These are phyloP conservation scores for Euschistus heros DNA, from an alignment of 1,140 invertebrate genomes.

Conservation along the genomic window DNA sequence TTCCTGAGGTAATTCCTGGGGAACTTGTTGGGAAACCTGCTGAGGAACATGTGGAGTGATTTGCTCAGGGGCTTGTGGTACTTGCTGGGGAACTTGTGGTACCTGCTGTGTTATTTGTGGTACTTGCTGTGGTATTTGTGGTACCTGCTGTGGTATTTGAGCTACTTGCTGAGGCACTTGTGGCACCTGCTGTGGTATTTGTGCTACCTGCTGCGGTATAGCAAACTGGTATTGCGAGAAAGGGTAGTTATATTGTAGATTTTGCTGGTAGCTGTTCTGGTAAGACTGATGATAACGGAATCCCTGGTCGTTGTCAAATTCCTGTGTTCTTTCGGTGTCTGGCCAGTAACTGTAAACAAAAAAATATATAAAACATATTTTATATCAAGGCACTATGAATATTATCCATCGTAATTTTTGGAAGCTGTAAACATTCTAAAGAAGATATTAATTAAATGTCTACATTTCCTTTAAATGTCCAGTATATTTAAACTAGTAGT, in stretches of 20 bases:
- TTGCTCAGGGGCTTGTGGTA: not conserved
- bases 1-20: not conserved
- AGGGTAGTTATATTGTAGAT: not conserved
- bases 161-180: not conserved
- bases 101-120: not conserved
- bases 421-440: too few relatives aligned
- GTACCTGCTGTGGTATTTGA: not conserved
- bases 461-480: too few relatives aligned
- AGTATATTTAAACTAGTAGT: too few relatives aligned
- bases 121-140: not conserved
- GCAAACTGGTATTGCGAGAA: not conserved
- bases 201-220: not conserved
- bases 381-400: too few relatives aligned
- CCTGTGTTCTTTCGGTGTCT: not conserved
- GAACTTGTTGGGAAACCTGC: not conserved
- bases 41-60: not conserved
- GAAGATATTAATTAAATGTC: too few relatives aligned
- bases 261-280: not conserved
- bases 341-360: not conserved
- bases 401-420: too few relatives aligned
- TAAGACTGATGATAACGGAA: conserved; percentile 1
- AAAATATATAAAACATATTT: too few relatives aligned
- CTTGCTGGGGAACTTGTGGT: not conserved
- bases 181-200: not conserved
- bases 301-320: not conserved